Conservation (phyloP, 1,140 invertebrate species). For the Atta cephalotes region DNA sequence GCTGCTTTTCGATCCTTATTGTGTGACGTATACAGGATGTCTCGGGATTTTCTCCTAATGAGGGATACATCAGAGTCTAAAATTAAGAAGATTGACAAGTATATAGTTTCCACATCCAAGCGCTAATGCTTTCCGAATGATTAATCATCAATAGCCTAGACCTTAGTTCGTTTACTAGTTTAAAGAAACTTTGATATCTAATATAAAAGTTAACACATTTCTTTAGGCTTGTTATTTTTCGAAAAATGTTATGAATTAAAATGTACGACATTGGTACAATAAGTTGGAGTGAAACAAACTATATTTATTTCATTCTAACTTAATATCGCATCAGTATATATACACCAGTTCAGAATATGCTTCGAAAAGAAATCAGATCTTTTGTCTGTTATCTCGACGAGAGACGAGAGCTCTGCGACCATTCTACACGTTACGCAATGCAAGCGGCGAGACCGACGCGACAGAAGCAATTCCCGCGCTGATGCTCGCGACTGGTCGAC, state of each 20-base stretch:
- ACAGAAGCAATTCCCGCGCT: constrained; percentile 1
- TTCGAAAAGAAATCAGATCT: no score
- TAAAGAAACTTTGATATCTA: not conserved
- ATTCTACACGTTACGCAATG: not conserved
- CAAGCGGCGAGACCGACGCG: not conserved
- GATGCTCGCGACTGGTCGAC: constrained; percentile 8
- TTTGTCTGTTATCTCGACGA: no score
- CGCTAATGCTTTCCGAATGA: not conserved
- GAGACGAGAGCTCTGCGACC: not conserved
- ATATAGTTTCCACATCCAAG: not conserved
- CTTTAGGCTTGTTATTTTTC: not conserved
- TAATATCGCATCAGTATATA: no score
- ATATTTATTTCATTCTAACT: no score
- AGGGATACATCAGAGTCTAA: not conserved
- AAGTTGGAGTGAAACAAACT: no score
- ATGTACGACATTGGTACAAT: no score
- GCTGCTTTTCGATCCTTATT: constrained; percentile 21
- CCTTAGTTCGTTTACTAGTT: not conserved
- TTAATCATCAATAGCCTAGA: not conserved
- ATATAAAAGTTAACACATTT: no score
- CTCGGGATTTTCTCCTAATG: constrained; percentile 24
- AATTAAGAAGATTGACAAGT: not conserved
- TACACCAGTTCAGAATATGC: no score
- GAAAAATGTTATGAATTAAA: no score
- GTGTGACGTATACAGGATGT: constrained; percentile 17